A percentile compares a stretch with the other conserved stretches of the same genome.
These are phyloP conservation scores for Ophiothrix spiculata DNA, from an alignment of 35 echinoderm and acorn worm genomes.

Conservation along the genomic window DNA sequence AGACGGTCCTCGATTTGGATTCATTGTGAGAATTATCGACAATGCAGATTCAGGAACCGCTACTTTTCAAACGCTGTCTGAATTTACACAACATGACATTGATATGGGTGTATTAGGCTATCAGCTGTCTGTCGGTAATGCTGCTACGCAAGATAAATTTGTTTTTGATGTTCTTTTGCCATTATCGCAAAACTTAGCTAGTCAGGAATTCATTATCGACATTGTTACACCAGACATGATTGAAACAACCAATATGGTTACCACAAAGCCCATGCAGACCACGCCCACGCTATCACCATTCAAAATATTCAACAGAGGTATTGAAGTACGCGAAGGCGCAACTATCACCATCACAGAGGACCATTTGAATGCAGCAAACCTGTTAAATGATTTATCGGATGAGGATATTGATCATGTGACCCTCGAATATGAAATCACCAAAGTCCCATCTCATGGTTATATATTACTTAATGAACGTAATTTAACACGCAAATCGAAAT, in stretches of 20 bases:
- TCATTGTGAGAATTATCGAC: slow-evolving; percentile 63
- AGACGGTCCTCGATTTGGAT: slow-evolving; percentile 36
- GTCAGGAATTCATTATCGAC: slow-evolving; percentile 45
- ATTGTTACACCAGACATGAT: slow-evolving; percentile 32
- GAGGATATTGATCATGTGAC: slow-evolving; percentile 3
- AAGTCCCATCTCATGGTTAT: slow-evolving; percentile 61
- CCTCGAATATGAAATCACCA: slow-evolving; percentile 62
- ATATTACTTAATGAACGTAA: slow-evolving; percentile 41
- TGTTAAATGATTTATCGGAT: slow-evolving; percentile 17
- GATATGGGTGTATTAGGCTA: slow-evolving; percentile 54
- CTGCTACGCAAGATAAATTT: slow-evolving; percentile 45
- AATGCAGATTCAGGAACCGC: slow-evolving; percentile 40
- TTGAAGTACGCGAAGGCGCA: slow-evolving; percentile 73
- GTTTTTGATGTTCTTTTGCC: slow-evolving; percentile 69
- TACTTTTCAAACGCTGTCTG: slow-evolving; percentile 34
- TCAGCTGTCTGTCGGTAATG: slow-evolving; percentile 38
- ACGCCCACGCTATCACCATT: neutral
- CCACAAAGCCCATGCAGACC: slow-evolving; percentile 22
- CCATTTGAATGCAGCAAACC: slow-evolving; percentile 42
- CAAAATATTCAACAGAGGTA: slow-evolving; percentile 34
- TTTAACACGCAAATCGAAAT: slow-evolving; percentile 40
- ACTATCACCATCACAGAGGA: slow-evolving; percentile 49
- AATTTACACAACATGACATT: slow-evolving; percentile 83
- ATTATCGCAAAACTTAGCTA: slow-evolving; percentile 76
- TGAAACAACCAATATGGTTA: slow-evolving; percentile 1